Conservation (phyloP, 2,888 invertebrate genomes). For the Archips xylosteana region DNA sequence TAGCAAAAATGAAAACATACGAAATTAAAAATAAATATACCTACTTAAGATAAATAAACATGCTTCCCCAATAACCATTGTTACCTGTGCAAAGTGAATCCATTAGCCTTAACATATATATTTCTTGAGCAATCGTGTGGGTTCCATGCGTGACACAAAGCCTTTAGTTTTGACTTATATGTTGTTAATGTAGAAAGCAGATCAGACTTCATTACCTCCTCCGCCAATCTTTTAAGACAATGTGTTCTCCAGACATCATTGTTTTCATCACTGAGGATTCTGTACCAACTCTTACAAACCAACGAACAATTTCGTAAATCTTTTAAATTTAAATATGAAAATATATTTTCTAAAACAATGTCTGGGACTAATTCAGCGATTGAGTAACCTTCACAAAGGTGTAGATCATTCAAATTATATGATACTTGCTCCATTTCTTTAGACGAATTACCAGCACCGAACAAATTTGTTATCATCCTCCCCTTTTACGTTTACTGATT, state of each 20-base stretch:
- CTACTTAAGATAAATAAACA: background rate
- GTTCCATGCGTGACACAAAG: constrained; percentile 98
- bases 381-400: constrained; percentile 73
- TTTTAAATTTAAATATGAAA: constrained; percentile 94
- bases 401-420: constrained; percentile 44
- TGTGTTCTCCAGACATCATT: constrained; percentile 98
- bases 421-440: constrained; percentile 33
- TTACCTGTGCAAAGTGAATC: constrained; percentile 96
- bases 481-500: constrained; percentile 11
- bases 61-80: background rate
- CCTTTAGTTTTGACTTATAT: constrained; percentile 96
- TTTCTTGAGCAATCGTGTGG: constrained; percentile 98
- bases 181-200: constrained; percentile 94
- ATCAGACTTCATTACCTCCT: constrained; percentile 95
- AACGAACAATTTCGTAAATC: constrained; percentile 95
- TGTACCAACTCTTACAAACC: constrained; percentile 97
- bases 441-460: constrained; percentile 23
- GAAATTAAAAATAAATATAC: background rate
- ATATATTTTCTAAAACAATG: constrained; percentile 94
- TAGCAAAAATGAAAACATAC: constrained; percentile 54
- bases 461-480: constrained; percentile 38
- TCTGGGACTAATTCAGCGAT: constrained; percentile 89
- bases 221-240: constrained; percentile 94
- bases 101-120: constrained; percentile 98
- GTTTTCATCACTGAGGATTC: constrained; percentile 95